Base-by-base conservation (phyloP, 64 coral and sea anemone genomes). In the Catalaphyllia jardinei region DNA sequence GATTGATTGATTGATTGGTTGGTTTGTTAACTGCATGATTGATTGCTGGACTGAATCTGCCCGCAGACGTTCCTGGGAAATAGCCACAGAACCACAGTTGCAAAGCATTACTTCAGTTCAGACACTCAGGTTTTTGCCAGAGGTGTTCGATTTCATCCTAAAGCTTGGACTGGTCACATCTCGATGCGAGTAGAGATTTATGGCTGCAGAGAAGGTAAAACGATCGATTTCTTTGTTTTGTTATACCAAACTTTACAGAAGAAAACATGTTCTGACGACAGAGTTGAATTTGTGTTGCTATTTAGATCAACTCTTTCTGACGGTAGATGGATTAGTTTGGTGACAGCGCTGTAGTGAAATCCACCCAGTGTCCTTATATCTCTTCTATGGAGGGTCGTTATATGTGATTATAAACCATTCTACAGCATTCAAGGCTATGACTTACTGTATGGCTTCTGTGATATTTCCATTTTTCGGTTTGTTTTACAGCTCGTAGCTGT, bases 181-280 rank as follows among this genome's bases (percentile, higher is more conserved):
- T 80, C 78, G 7, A 80, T 80, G 78, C 57, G 78, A 62, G 78
- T 80, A 10, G 78, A 80, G 54, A 80, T 80, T 61, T 80, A 80
- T 62, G 78, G 78, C 16, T 80, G 78, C 28, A 29, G 61, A 80
- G 78, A 61, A 22, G 78, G 78, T 80, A 61, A 57, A 35, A 55
- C 1, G 19, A 33, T 24, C n/a, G 65, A 77, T 24, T 51, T 46
- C 14, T 49, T 20, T 22, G 1, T 30, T 73, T 29, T 12, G 7
- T 14, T 73, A 12, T 73, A 0, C 10, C 29, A 30, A 29, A 11
- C 54, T 9, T 57, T 3, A 10, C 10, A 57, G 10, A 16, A 57
- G 54, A 57, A 57, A 11, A 46, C 42, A 46, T 35, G 1, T 35
- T n/a, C n/a, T n/a, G n/a, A n/a, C n/a, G n/a, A n/a, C n/a, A 39